Evolutionary conservation across 2,797 vertebrate genomes (phyloP).

Genomic region (Helostoma temminkii): DNA sequence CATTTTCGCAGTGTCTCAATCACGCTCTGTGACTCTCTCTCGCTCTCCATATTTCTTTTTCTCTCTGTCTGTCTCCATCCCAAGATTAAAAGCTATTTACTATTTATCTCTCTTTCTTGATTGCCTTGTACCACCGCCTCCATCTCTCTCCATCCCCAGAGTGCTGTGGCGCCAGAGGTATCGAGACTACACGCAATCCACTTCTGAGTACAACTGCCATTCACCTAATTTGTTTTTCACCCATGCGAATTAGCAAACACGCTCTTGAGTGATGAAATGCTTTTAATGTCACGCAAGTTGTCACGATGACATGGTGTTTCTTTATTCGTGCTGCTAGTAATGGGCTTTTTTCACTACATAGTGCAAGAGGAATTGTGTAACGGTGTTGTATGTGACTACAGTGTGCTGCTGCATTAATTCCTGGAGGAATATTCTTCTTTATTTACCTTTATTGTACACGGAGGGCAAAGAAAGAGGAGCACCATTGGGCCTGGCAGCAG

Average conservation of each 20-base stretch:
- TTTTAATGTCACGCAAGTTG: conserved; percentile 35
- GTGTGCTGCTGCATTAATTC: background rate
- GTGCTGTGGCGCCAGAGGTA: conserved; percentile 36
- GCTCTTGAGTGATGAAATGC: conserved; percentile 24
- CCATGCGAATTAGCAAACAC: conserved; percentile 45
- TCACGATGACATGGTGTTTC: background rate
- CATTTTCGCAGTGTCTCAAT: background rate
- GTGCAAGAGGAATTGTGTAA: background rate
- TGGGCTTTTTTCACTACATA: conserved; percentile 24
- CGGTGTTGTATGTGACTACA: background rate
- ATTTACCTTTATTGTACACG: too few species aligned
- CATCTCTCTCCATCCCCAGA: conserved; percentile 11
- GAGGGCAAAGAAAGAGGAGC: background rate
- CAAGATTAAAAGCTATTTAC: conserved; percentile 33
- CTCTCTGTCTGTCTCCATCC: conserved; percentile 22
- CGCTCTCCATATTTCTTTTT: background rate
- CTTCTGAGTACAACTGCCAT: background rate
- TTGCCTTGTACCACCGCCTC: conserved; percentile 8
- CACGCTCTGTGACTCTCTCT: background rate
- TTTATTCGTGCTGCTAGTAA: conserved; percentile 29
- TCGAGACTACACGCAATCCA: conserved; percentile 19
- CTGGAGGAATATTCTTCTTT: background rate
- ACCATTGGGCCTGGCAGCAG: background rate
- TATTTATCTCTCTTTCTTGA: conserved; percentile 21
- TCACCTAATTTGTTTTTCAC: conserved; percentile 38